Percentiles rank a stretch among this genome's conserved stretches.
These are phyloP conservation scores for Gallinago nigripennis DNA, from an alignment of 2,797 vertebrate species.

Conservation along the genomic window DNA sequence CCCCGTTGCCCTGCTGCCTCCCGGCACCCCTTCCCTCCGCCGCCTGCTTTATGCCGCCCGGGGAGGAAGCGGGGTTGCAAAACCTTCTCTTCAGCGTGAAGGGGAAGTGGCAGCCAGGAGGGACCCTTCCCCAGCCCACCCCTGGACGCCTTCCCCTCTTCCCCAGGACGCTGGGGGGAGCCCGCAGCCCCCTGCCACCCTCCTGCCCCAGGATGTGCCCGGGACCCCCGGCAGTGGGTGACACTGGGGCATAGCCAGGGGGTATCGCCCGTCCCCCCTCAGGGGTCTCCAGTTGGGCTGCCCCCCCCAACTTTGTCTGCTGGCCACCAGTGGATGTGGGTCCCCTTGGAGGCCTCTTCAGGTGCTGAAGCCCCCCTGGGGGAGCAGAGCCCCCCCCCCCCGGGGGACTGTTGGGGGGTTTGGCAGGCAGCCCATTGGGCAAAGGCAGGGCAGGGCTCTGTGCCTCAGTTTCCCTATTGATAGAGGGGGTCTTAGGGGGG, in stretches of 20 bases:
- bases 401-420: accelerated
- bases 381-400: accelerated
- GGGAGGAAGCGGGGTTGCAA: conserved; percentile 53
- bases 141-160: background rate
- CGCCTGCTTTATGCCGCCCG: background rate
- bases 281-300: background rate
- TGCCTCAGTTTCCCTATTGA: background rate
- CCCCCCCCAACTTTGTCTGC: background rate
- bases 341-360: no score
- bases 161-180: background rate
- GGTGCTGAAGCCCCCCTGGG: background rate
- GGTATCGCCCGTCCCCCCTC: accelerated
- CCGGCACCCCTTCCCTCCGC: background rate
- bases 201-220: background rate
- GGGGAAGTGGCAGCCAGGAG: conserved; percentile 7
- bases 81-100: background rate
- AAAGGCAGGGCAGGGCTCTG: background rate
- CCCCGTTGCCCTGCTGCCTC: accelerated
- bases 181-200: accelerated
- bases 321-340: background rate
- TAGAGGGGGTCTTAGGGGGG: background rate
- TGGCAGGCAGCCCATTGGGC: background rate
- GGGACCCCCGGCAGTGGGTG: accelerated
- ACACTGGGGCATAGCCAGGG: accelerated
- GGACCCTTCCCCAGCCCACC: background rate